Percentiles rank a stretch among this genome's conserved stretches.
Conservation (phyloP, 1,140 invertebrate genomes). For the Papilio machaon region DNA sequence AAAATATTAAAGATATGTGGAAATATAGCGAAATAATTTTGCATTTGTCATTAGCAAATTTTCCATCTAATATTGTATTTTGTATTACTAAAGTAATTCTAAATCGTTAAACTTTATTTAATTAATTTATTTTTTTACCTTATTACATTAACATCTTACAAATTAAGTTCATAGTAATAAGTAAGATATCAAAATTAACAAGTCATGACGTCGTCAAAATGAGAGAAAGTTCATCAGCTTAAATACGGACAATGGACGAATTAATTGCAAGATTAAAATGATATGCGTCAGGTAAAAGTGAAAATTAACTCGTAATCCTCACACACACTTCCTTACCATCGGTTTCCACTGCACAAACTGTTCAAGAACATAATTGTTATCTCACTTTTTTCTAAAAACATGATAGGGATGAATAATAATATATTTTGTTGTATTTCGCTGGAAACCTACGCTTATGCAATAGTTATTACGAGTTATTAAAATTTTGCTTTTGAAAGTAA, state of each 20-base stretch:
- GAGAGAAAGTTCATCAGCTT: neutral
- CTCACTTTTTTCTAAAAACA: neutral
- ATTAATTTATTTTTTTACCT: too few relatives aligned
- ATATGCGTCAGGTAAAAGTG: neutral
- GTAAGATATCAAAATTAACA: neutral
- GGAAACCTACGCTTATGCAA: neutral
- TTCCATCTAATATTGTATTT: too few relatives aligned
- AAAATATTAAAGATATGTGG: too few relatives aligned
- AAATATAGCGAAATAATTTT: too few relatives aligned
- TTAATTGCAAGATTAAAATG: neutral
- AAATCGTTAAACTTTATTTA: too few relatives aligned
- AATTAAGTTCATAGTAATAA: too few relatives aligned
- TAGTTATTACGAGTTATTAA: constrained; percentile 21
- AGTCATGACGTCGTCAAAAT: neutral
- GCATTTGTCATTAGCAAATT: too few relatives aligned
- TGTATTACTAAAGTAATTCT: too few relatives aligned
- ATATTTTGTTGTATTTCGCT: neutral
- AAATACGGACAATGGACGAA: constrained; percentile 1
- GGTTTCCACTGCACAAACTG: neutral
- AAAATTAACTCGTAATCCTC: constrained; percentile 2
- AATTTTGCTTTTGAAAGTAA: constrained; percentile 27
- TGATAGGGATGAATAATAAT: neutral
- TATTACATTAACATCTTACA: too few relatives aligned
- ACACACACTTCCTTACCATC: neutral
- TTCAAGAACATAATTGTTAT: neutral